Percentiles rank a stretch among this genome's conserved stretches.
These are phyloP conservation scores for Adrianichthys oophorus DNA, from an alignment of 2,797 vertebrate genomes.

Conservation along the genomic window DNA sequence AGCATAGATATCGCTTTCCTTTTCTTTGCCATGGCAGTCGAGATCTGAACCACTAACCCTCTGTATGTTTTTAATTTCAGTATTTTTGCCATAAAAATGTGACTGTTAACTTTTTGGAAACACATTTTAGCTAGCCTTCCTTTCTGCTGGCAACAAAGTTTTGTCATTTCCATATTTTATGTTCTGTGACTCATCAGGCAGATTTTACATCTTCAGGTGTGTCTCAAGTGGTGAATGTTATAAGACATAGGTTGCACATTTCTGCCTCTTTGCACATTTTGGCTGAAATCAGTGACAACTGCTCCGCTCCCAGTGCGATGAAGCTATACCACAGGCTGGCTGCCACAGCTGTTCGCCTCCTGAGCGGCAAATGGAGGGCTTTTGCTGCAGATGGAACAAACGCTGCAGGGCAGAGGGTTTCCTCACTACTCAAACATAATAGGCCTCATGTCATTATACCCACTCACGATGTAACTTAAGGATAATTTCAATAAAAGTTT, in stretches of 20 bases:
- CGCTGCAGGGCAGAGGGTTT: constrained; percentile 12
- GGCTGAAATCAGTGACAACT: constrained; percentile 44
- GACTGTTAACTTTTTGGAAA: too few relatives aligned
- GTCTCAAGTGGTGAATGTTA: constrained; percentile 20
- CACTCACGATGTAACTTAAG: not conserved
- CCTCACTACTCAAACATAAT: constrained; percentile 24
- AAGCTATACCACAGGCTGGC: constrained; percentile 22
- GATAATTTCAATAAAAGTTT: not conserved
- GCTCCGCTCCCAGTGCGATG: constrained; percentile 26
- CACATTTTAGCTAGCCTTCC: too few relatives aligned
- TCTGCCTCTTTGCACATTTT: constrained; percentile 36
- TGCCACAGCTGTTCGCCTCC: constrained; percentile 14
- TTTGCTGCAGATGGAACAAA: constrained; percentile 6
- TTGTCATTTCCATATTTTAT: not conserved
- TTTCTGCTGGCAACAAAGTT: not conserved
- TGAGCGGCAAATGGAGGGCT: constrained; percentile 16
- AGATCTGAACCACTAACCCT: too few relatives aligned
- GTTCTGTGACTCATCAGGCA: not conserved
- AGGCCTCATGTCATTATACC: not conserved
- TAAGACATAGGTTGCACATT: constrained; percentile 10
- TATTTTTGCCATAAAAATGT: too few relatives aligned
- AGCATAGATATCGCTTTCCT: too few relatives aligned
- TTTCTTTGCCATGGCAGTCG: too few relatives aligned
- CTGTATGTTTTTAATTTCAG: too few relatives aligned
- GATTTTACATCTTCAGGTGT: not conserved